Evolutionary conservation across 2,113 vertebrate genomes (phyloP), one percentile per base, ranked within the genome.

Genomic region (Pseudois nayaur): DNA sequence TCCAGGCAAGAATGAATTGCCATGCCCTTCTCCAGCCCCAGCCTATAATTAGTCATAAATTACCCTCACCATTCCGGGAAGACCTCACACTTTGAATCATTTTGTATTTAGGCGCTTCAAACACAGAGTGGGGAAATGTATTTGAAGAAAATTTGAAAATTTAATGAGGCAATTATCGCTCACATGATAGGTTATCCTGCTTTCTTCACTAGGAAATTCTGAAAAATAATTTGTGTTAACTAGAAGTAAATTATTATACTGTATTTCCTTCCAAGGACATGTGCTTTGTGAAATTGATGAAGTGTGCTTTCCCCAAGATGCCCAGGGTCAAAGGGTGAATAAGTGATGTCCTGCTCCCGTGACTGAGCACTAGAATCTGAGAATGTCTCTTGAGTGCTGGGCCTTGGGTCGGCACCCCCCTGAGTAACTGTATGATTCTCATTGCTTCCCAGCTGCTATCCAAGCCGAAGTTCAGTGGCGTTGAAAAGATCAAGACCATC

Each of bases 401-500:
- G 29, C 85, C 71, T 17, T 29, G 12, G 50, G 15, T 78, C 12
- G 19, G 25, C 74, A 4, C 27, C 81, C 2, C 31, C 52, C 11
- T 85, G 45, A 92, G 15, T 98, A 94, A 98, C 45, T 4, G 11
- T 87, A 55, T 64, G 92, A 17, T 2, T 59, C 45, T 92, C 81
- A 4, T 98, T 98, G 64, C 90, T 97, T 97, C 95, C 48, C 98
- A 99, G 99, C 98, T 99, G 96, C 97, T 99, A 92, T 99, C 99
- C 79, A 99, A 99, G 98, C 99, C 99, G 19, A 99, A 99, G 97
- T 99, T 99, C 98, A 99, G 99, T 45, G 99, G 99, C 12, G 99
- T 99, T 94, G 99, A 99, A 98, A 99, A 99, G 98, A 99, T 99
- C 98, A 99, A 99, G 98, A 99, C 99, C 92, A 99, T 99, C 64